A percentile compares a stretch with the other conserved stretches of the same genome.
phyloP scores from a whole-genome alignment of 2,797 vertebrate species.

The Lophotriccus pileatus region DNA sequence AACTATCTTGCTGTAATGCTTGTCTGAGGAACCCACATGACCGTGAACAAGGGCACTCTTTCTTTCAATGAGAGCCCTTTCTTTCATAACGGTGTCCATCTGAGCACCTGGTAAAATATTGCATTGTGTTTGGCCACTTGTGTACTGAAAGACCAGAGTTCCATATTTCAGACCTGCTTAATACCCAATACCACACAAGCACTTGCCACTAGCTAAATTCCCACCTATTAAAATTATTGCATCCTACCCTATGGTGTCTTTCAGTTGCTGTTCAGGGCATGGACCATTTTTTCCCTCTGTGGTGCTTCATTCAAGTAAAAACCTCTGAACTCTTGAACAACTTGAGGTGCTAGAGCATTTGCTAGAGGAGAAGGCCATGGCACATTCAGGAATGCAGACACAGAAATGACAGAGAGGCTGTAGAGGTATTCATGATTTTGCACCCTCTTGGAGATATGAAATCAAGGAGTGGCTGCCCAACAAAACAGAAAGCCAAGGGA shows the following conservation, averaged over 20 bases:
- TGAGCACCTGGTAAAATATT: not conserved
- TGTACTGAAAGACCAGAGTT: not conserved
- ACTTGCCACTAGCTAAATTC: not conserved
- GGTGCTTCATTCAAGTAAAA: not conserved
- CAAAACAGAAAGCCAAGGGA: not conserved
- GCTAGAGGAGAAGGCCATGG: not conserved
- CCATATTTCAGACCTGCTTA: not conserved
- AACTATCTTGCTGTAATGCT: not conserved
- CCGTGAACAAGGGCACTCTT: not conserved
- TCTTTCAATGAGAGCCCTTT: no score
- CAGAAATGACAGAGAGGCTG: not conserved
- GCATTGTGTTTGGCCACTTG: not conserved
- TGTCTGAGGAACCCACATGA: not conserved
- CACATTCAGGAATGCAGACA: not conserved
- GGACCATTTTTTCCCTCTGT: not conserved
- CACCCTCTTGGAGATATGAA: not conserved
- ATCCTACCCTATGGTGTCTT: not conserved
- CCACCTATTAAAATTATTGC: not conserved
- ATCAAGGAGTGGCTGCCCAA: not conserved
- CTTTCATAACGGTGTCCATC: not conserved
- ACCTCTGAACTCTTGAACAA: not conserved
- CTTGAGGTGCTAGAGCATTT: not conserved
- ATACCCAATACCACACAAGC: not conserved
- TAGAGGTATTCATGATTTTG: not conserved
- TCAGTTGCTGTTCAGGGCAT: not conserved